Evolutionary conservation across 2,113 vertebrate genomes (phyloP).

Genomic region (Dasypus novemcinctus): DNA sequence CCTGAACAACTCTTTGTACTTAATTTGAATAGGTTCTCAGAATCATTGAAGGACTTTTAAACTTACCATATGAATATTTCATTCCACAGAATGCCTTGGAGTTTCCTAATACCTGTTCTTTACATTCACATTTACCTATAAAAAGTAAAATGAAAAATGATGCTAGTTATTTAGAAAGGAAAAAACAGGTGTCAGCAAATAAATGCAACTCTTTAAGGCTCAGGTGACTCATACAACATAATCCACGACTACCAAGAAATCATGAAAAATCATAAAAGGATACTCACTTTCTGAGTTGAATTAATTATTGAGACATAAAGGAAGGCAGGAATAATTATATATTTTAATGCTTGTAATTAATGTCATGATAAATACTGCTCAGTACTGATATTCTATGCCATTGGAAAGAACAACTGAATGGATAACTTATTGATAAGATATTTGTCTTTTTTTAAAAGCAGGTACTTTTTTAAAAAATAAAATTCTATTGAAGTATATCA

Average conservation of each 20-base stretch:
- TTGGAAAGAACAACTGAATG: background rate
- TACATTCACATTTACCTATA: constrained; percentile 98
- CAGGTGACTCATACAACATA: background rate
- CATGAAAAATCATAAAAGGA: background rate
- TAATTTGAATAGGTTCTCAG: constrained; percentile 14
- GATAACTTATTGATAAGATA: background rate
- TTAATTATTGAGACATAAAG: constrained; percentile 8
- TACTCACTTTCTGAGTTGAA: background rate
- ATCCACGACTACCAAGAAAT: background rate
- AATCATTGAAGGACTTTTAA: background rate
- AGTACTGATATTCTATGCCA: background rate
- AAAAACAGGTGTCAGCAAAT: background rate
- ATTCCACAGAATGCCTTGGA: constrained; percentile 94
- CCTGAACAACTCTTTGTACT: background rate
- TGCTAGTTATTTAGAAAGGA: background rate
- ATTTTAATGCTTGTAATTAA: background rate
- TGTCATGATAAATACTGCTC: background rate
- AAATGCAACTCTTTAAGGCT: background rate
- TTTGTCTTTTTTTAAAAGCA: background rate
- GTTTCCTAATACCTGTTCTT: constrained; percentile 93
- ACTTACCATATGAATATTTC: constrained; percentile 97
- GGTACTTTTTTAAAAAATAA: too few species aligned
- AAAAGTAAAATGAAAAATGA: constrained; percentile 72
- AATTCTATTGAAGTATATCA: too few species aligned
- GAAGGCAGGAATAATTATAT: constrained; percentile 10